Conservation (phyloP, 1,140 invertebrate genomes). For the Octopus sinensis region DNA sequence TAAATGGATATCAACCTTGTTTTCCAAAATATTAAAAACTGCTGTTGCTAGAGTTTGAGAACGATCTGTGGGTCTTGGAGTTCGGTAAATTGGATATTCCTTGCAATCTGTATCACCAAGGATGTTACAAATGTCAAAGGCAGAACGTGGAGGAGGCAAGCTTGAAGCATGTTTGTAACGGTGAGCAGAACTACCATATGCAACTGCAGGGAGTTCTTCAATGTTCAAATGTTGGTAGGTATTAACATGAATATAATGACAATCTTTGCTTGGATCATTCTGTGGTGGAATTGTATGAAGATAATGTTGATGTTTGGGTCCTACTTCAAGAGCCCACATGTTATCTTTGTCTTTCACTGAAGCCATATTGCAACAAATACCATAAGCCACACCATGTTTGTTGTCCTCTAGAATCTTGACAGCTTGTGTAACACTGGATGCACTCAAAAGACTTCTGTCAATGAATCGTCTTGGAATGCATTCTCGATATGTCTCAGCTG, state of each 20-base stretch:
- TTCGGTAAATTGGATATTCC: slow-evolving; percentile 21
- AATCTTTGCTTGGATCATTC: not conserved
- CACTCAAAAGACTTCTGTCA: not conserved
- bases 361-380: slow-evolving; percentile 10
- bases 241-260: not conserved
- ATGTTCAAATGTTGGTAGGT: not conserved
- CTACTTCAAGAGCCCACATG: slow-evolving; percentile 11
- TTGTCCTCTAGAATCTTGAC: not conserved
- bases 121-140: not conserved
- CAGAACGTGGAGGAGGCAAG: not conserved
- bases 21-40: slow-evolving; percentile 18
- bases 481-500: not conserved
- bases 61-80: slow-evolving; percentile 19
- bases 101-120: not conserved
- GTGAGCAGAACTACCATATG: not conserved
- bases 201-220: not conserved
- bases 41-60: slow-evolving; percentile 19
- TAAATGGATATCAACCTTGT: slow-evolving; percentile 17
- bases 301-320: not conserved
- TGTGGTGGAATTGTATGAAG: not conserved
- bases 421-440: not conserved
- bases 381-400: not conserved
- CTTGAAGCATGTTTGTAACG: not conserved
- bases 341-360: not conserved
- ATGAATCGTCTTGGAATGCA: not conserved